Evolutionary conservation across 2,797 vertebrate genomes (phyloP).

Genomic region (Rhincodon typus): DNA sequence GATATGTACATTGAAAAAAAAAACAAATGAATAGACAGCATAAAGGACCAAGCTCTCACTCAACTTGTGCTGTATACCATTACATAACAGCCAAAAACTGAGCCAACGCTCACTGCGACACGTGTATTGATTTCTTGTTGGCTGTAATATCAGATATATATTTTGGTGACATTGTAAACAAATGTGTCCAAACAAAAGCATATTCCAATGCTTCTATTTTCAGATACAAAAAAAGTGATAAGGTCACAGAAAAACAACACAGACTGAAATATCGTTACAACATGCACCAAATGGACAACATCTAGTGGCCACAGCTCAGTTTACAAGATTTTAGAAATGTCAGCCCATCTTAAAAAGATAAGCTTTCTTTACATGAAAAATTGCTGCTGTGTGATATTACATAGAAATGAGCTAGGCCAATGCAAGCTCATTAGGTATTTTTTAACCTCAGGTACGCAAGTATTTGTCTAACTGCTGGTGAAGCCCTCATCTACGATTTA

Average conservation of each 20-base stretch:
- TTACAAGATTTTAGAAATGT: neutral
- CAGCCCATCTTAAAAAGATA: neutral
- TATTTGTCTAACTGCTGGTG: neutral
- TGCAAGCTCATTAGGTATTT: neutral
- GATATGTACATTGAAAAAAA: neutral
- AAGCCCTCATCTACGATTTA: neutral
- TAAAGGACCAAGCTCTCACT: neutral
- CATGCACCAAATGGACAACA: neutral
- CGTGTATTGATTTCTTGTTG: neutral
- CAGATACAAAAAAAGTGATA: neutral
- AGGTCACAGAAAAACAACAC: neutral
- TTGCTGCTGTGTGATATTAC: too few species aligned
- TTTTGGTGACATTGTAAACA: neutral
- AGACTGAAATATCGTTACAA: neutral
- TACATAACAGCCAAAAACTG: neutral
- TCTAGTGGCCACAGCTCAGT: neutral
- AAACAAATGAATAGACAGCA: neutral
- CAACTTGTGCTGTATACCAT: neutral
- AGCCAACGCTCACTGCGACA: neutral
- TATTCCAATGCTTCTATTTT: neutral
- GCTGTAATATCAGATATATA: neutral
- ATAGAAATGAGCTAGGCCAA: neutral
- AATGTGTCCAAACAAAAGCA: neutral
- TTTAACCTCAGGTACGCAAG: neutral
- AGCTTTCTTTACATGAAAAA: neutral